Percentiles rank a stretch among this genome's conserved stretches.
Conservation (phyloP, 1,140 invertebrate species). For the Manduca sexta region DNA sequence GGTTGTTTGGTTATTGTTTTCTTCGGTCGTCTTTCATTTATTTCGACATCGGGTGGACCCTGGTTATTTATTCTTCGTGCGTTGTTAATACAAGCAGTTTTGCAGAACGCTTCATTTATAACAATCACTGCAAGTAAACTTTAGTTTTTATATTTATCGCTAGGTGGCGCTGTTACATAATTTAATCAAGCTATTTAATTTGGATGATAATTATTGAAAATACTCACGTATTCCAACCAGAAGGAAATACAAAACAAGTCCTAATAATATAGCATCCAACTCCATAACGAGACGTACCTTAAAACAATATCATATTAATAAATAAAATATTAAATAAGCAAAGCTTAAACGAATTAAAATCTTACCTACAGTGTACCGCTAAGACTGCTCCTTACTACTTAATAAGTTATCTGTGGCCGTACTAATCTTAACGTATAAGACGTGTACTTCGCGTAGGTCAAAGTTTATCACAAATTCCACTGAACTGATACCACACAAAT, state of each 20-base stretch:
- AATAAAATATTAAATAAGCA: too few species aligned
- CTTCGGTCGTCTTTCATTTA: conserved; percentile 35
- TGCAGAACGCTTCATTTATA: conserved; percentile 52
- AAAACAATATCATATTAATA: not conserved
- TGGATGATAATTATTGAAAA: not conserved
- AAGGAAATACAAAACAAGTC: conserved; percentile 36
- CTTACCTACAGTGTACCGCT: too few species aligned
- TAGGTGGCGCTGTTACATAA: not conserved
- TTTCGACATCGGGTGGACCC: conserved; percentile 32
- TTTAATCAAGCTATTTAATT: not conserved
- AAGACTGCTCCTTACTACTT: too few species aligned
- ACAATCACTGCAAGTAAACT: conserved; percentile 42
- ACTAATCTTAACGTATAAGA: too few species aligned
- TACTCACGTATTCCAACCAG: conserved; percentile 38
- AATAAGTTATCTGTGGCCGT: too few species aligned
- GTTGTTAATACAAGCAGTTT: conserved; percentile 37
- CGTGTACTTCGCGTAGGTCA: too few species aligned
- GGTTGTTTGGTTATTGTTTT: conserved; percentile 1
- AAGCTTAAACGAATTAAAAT: not conserved
- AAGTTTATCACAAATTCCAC: too few species aligned
- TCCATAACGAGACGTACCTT: conserved; percentile 22
- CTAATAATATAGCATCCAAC: conserved; percentile 27
- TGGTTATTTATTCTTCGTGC: conserved; percentile 21
- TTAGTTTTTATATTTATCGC: not conserved
- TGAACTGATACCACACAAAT: too few species aligned